Evolutionary conservation across 2,113 vertebrate species (phyloP).

Genomic region (Marmota monax): DNA sequence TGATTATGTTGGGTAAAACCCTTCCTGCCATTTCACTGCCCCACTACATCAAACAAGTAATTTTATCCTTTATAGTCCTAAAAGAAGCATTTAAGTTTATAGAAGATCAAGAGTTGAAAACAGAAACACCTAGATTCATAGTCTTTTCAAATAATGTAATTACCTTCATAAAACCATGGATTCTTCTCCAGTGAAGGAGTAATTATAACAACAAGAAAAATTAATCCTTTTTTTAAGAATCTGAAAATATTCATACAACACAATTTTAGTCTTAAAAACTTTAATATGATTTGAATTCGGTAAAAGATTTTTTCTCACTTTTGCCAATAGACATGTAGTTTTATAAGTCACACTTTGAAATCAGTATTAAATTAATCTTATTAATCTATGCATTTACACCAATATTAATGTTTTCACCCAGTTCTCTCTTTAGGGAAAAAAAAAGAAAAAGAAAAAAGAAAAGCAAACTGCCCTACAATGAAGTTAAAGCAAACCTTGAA

Average conservation of each 20-base stretch:
- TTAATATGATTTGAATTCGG: neutral
- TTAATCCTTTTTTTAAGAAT: neutral
- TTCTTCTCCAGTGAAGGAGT: neutral
- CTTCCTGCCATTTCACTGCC: neutral
- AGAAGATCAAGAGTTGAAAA: conserved; percentile 31
- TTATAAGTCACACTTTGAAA: neutral
- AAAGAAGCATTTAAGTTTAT: conserved; percentile 16
- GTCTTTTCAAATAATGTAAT: conserved; percentile 9
- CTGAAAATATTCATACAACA: neutral
- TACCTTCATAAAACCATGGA: neutral
- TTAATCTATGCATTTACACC: neutral
- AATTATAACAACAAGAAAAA: neutral
- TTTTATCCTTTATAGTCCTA: neutral
- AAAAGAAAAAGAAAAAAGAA: too few species aligned
- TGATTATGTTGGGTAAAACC: neutral
- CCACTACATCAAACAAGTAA: neutral
- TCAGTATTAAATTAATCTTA: conserved; percentile 18
- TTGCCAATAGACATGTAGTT: neutral
- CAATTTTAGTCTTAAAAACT: conserved; percentile 25
- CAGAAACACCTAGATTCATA: neutral
- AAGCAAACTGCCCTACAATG: neutral
- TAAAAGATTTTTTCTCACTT: conserved; percentile 4
- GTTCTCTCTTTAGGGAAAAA: neutral
- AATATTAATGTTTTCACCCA: neutral
- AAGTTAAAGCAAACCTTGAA: neutral